Percentiles rank a stretch among this genome's conserved stretches.
Conservation (phyloP, 2,113 vertebrate genomes). For the Lucifuga dentata region DNA sequence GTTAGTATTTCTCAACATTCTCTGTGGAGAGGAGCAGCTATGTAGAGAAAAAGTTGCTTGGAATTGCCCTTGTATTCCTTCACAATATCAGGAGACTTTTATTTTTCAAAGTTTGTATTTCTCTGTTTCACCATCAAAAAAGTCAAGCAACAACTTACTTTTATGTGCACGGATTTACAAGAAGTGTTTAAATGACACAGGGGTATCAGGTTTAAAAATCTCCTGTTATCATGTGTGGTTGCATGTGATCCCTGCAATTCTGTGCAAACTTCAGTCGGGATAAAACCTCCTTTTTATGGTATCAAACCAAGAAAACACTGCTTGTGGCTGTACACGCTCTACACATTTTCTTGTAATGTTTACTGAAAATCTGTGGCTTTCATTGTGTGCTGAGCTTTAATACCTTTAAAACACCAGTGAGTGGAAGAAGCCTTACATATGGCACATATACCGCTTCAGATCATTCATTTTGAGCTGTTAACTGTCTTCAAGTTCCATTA, state of each 20-base stretch:
- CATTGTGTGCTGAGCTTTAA: constrained; percentile 32
- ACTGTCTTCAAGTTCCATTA: constrained; percentile 12
- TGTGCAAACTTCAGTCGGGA: constrained; percentile 32
- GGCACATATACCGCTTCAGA: constrained; percentile 7
- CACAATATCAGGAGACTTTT: constrained; percentile 57
- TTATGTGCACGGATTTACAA: constrained; percentile 35
- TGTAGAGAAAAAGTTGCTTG: constrained; percentile 48
- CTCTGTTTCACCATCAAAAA: constrained; percentile 48
- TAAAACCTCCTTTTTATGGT: neutral
- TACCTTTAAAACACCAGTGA: constrained; percentile 33
- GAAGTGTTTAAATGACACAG: constrained; percentile 19
- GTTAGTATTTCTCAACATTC: constrained; percentile 69
- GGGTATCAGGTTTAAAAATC: neutral
- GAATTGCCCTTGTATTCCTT: constrained; percentile 52
- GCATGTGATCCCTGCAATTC: constrained; percentile 40
- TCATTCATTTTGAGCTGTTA: constrained; percentile 14
- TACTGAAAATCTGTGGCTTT: constrained; percentile 36
- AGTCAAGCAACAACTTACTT: constrained; percentile 25
- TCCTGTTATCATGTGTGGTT: constrained; percentile 11
- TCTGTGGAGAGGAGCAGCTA: constrained; percentile 55
- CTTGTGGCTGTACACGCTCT: constrained; percentile 37
- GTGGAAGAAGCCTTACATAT: constrained; percentile 39
- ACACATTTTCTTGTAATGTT: constrained; percentile 39
- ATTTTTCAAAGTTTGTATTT: constrained; percentile 52
- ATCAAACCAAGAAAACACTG: constrained; percentile 18